Evolutionary conservation across 1,140 invertebrate species (phyloP).

Genomic region (Drosophila truncata): DNA sequence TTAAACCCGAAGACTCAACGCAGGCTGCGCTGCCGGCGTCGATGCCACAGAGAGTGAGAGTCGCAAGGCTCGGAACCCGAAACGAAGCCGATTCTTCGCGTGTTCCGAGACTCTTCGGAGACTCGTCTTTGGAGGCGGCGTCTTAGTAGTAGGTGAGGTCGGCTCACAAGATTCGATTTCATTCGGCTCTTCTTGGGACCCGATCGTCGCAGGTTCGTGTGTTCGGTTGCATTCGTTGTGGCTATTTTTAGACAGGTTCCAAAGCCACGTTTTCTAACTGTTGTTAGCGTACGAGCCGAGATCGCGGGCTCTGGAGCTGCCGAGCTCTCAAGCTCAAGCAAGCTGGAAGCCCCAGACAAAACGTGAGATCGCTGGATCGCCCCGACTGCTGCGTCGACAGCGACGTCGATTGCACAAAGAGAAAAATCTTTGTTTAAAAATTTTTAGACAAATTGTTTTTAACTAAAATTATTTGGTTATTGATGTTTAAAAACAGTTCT

Average conservation of each 20-base stretch:
- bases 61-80: slow-evolving; percentile 35
- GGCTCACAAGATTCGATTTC: slow-evolving; percentile 64
- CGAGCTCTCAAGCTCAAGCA: slow-evolving; percentile 10
- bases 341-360: slow-evolving; percentile 50
- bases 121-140: slow-evolving; percentile 61
- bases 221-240: slow-evolving; percentile 72
- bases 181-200: slow-evolving; percentile 41
- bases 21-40: slow-evolving; percentile 17
- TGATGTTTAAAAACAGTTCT: too few relatives aligned
- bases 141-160: slow-evolving; percentile 66
- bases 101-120: slow-evolving; percentile 36
- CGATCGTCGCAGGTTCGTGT: slow-evolving; percentile 49
- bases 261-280: slow-evolving; percentile 84
- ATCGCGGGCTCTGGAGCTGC: slow-evolving; percentile 2
- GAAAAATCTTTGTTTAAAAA: background rate
- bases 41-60: slow-evolving; percentile 61
- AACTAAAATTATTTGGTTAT: too few relatives aligned
- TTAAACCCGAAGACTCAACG: slow-evolving; percentile 24
- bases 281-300: slow-evolving; percentile 71
- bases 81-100: slow-evolving; percentile 9
- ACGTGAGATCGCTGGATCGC: slow-evolving; percentile 67
- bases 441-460: too few relatives aligned
- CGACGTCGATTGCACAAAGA: slow-evolving; percentile 13
- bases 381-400: slow-evolving; percentile 18
- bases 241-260: slow-evolving; percentile 84